Evolutionary conservation across 2,113 vertebrate genomes (phyloP).

Genomic region (Notarius quadriscutis): DNA sequence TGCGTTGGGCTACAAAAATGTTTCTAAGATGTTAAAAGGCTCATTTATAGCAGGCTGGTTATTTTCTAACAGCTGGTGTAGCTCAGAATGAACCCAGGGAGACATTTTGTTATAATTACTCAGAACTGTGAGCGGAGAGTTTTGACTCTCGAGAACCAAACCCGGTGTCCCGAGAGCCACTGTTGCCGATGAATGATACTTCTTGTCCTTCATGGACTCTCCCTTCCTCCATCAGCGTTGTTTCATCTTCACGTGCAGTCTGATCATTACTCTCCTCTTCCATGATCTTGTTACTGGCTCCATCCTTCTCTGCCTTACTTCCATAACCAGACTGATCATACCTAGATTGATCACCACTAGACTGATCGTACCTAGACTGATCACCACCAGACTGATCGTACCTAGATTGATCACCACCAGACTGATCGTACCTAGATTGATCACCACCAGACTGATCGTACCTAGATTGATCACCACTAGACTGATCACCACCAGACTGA

Average conservation of each 20-base stretch:
- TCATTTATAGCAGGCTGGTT: background rate
- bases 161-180: constrained; percentile 70
- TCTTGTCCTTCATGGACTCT: constrained; percentile 43
- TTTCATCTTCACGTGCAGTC: background rate
- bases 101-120: constrained; percentile 46
- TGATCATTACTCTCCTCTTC: constrained; percentile 27
- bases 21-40: background rate
- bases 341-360: too few relatives aligned
- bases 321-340: too few relatives aligned
- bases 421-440: too few relatives aligned
- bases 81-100: background rate
- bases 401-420: too few relatives aligned
- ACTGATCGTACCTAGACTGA: too few relatives aligned
- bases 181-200: constrained; percentile 68
- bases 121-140: background rate
- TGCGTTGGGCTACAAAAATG: background rate
- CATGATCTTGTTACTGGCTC: background rate
- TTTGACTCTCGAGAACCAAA: constrained; percentile 68
- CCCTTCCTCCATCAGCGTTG: constrained; percentile 63
- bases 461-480: too few relatives aligned
- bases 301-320: constrained; percentile 10
- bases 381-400: too few relatives aligned
- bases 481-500: too few relatives aligned
- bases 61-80: background rate
- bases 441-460: too few relatives aligned